Base-by-base conservation (phyloP, 1,140 invertebrate species). In the Lordiphosa mommai region DNA sequence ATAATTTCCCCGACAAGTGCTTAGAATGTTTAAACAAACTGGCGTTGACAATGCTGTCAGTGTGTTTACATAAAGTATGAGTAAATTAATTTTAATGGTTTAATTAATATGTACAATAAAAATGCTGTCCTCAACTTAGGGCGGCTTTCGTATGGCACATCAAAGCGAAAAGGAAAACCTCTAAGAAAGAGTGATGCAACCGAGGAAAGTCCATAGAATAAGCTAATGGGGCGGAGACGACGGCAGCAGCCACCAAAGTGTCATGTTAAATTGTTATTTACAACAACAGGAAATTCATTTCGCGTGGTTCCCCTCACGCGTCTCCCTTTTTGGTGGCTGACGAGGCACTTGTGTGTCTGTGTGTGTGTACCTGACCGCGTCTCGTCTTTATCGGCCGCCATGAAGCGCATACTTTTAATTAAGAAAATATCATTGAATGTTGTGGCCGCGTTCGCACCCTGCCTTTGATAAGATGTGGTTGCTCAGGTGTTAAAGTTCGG, bases 241-340 rank as follows among this genome's bases (percentile, higher is more conserved):
- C 48, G 33, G 61, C 57, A 59, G 68, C 73, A 72, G 64, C 48
- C 59, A 69, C 32, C 52, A 67, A 80, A 60, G 77, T 80, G 74
- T 80, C 76, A 76, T 80, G 76, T 80, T 80, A 74, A 80, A 80
- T 80, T 80, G 74, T 71, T 80, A 82, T 80, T 82, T 82, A 80
- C 74, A 80, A 79, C 73, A 79, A 82, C 76, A 76, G 72, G 66
- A 82, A 80, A 82, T 61, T 82, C 74, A 82, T 76, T 82, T 60
- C 68, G 66, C 66, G 33, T 61, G 29, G 53, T 57, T 34, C 16
- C 23, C 36, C 16, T 17, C 32, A 13, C 48, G 41, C 3, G 16
- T 23, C 14, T 6, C 12, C 34, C 23, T 13, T 6, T n/a, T 29
- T 14, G 12, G n/a, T 43, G 10, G 34, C 13, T 32, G 32, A 6